These are phyloP conservation scores for Ceratosolen fusciceps DNA, from an alignment of 1,140 invertebrate species.

Conservation along the genomic window DNA sequence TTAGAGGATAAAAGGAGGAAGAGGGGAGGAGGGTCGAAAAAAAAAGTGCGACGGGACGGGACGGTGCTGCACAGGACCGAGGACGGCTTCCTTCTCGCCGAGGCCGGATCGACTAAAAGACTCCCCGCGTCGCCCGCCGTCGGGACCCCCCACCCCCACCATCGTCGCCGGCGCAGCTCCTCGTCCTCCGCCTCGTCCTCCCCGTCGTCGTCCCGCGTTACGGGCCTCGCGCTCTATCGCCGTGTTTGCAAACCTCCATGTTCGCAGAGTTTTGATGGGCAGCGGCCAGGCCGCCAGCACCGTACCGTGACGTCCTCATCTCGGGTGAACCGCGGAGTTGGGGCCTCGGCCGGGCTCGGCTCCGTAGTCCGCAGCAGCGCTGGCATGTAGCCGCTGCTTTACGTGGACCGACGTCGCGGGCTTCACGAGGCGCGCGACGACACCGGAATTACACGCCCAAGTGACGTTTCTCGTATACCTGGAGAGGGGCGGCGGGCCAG, in stretches of 20 bases:
- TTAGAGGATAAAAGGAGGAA: neutral
- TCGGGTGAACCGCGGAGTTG: neutral
- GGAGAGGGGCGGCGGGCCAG: neutral
- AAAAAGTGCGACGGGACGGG: neutral
- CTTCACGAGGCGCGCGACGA: neutral
- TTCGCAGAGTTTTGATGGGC: constrained; percentile 23
- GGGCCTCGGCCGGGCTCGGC: neutral
- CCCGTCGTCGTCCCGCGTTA: neutral
- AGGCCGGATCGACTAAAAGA: neutral
- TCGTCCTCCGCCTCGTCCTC: too few relatives aligned
- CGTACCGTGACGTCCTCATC: constrained; percentile 35
- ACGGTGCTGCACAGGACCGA: neutral
- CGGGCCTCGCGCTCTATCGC: neutral
- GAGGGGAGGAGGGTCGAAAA: neutral
- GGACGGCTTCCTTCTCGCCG: neutral
- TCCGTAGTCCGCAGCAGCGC: neutral
- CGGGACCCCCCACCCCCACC: neutral
- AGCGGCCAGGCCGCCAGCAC: constrained; percentile 15
- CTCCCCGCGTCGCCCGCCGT: neutral
- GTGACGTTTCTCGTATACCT: neutral
- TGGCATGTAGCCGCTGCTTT: neutral
- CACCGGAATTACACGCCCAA: neutral
- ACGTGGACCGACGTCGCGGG: neutral
- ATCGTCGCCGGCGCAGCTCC: too few relatives aligned
- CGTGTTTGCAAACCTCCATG: constrained; percentile 12